A percentile compares a stretch with the other conserved stretches of the same genome.
Evolutionary conservation across 2,888 invertebrate species (phyloP).

Genomic region (Pristionchus entomophagus): DNA sequence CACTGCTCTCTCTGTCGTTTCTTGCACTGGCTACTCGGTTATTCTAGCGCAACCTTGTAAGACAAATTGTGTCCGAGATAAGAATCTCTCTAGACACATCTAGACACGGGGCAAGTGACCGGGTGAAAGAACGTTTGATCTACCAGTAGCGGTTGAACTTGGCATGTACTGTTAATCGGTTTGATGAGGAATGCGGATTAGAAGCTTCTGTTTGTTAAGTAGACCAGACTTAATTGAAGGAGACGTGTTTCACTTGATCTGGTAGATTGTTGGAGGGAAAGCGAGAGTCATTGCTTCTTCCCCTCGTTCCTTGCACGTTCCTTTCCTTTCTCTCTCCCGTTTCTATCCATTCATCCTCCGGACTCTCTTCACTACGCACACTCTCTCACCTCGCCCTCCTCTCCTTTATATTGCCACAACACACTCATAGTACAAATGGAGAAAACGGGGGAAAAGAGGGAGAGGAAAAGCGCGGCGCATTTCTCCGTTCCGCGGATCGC

Average conservation of each 20-base stretch:
- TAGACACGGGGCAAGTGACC: not conserved
- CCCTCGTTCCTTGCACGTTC: not conserved
- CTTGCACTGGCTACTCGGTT: not conserved
- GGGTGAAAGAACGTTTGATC: not conserved
- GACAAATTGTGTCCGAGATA: conserved; percentile 31
- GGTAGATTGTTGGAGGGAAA: not conserved
- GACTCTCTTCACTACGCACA: conserved; percentile 14
- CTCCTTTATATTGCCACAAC: conserved; percentile 23
- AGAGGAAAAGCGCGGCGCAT: not conserved
- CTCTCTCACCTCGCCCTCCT: not conserved
- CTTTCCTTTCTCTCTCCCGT: not conserved
- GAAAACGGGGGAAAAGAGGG: not conserved
- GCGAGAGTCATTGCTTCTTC: not conserved
- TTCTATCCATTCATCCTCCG: not conserved
- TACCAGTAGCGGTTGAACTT: not conserved
- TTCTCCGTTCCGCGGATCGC: not conserved
- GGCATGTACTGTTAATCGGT: not conserved
- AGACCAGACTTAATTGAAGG: not conserved
- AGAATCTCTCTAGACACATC: no score
- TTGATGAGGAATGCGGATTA: not conserved
- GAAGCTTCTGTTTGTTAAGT: not conserved
- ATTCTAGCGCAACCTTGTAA: conserved; percentile 42
- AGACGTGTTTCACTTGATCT: not conserved
- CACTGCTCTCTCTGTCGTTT: no score
- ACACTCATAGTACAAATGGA: not conserved